Percentiles rank a stretch among this genome's conserved stretches.
phyloP scores from a whole-genome alignment of 2,113 vertebrate species.

The Lasiurus cinereus region DNA sequence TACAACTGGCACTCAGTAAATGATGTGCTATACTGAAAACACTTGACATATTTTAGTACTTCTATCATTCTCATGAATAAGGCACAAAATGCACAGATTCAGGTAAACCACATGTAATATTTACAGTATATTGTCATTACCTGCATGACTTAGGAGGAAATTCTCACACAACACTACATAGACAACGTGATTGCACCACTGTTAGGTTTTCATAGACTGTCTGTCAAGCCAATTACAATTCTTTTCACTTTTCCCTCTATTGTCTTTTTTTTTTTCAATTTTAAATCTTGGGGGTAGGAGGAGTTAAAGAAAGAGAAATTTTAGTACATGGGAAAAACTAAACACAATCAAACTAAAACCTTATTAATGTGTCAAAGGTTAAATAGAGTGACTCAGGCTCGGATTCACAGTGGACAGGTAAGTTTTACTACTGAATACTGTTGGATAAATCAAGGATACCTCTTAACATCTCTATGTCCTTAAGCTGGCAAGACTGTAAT shows the following conservation, averaged over 20 bases:
- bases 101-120: conserved; percentile 97
- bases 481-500: conserved; percentile 71
- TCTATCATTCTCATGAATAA: conserved; percentile 95
- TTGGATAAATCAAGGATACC: conserved; percentile 78
- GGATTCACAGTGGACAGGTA: conserved; percentile 86
- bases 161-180: conserved; percentile 86
- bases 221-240: conserved; percentile 82
- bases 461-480: conserved; percentile 60
- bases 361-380: conserved; percentile 71
- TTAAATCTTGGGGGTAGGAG: conserved; percentile 59
- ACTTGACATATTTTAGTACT: conserved; percentile 91
- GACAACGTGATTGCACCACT: conserved; percentile 92
- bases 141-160: conserved; percentile 95
- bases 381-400: conserved; percentile 77
- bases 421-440: conserved; percentile 75
- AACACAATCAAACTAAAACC: conserved; percentile 78
- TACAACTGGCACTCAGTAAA: conserved; percentile 86
- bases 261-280: neutral
- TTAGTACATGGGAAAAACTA: conserved; percentile 66
- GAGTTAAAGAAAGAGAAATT: conserved; percentile 79
- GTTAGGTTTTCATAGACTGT: conserved; percentile 83
- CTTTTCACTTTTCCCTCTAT: conserved; percentile 19
- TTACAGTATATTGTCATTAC: conserved; percentile 96
- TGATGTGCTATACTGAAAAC: conserved; percentile 89
- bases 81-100: conserved; percentile 99